These are phyloP conservation scores for Coturnix japonica DNA, from an alignment of 2,113 vertebrate species.

Conservation along the genomic window DNA sequence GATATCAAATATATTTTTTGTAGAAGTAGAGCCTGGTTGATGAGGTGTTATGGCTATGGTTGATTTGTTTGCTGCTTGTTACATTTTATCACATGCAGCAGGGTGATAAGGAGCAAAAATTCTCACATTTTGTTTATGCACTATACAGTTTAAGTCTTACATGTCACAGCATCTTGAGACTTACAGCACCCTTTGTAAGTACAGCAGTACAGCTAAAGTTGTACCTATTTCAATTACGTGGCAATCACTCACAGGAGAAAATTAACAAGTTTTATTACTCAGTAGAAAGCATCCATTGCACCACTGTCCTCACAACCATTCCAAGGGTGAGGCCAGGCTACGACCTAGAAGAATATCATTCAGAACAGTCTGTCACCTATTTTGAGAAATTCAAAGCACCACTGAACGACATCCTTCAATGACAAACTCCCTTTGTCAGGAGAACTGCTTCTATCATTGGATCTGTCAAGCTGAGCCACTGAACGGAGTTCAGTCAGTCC, in stretches of 20 bases:
- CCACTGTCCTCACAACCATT: neutral
- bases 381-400: neutral
- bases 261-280: neutral
- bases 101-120: neutral
- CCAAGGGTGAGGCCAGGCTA: neutral
- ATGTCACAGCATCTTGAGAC: neutral
- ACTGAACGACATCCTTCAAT: neutral
- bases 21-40: neutral
- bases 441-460: conserved; percentile 13
- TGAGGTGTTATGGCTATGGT: neutral
- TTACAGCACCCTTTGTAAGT: neutral
- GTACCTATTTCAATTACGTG: neutral
- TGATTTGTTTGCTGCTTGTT: neutral
- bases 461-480: conserved; percentile 22
- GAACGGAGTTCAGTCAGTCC: conserved; percentile 29
- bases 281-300: neutral
- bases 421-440: conserved; percentile 24
- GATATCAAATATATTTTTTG: neutral
- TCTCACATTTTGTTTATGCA: neutral
- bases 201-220: neutral
- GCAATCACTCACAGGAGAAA: neutral
- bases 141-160: neutral
- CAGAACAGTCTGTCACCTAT: neutral
- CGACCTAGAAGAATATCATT: neutral
- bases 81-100: neutral